Percentiles rank a stretch among this genome's conserved stretches.
phyloP scores from a whole-genome alignment of 2,888 invertebrate species.

The Eremobia ochroleuca region DNA sequence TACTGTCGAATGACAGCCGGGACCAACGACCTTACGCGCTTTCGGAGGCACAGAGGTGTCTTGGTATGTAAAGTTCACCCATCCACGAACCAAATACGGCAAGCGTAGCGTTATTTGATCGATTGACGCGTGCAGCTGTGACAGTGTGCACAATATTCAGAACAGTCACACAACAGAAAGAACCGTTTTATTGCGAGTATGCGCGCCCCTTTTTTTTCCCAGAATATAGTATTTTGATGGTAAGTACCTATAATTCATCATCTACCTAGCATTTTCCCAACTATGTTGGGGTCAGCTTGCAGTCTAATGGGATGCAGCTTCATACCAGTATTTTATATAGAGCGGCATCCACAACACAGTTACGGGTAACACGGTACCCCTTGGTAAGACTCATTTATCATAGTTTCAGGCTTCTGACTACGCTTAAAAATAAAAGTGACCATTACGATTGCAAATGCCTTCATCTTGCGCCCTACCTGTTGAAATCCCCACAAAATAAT shows the following conservation, averaged over 20 bases:
- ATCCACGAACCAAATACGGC: too few relatives aligned
- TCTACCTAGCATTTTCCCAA: background rate
- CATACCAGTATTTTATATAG: background rate
- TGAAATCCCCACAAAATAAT: too few relatives aligned
- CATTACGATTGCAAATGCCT: background rate
- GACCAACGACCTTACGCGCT: too few relatives aligned
- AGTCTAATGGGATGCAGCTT: background rate
- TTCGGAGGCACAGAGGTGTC: too few relatives aligned
- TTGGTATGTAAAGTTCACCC: too few relatives aligned
- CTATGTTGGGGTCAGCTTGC: background rate
- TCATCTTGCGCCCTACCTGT: background rate
- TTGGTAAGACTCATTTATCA: background rate
- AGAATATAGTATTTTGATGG: background rate
- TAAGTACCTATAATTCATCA: background rate
- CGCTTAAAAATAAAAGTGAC: background rate
- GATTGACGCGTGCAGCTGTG: background rate
- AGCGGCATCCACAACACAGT: background rate
- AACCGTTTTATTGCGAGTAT: background rate
- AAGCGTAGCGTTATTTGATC: too few relatives aligned
- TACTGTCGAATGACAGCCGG: too few relatives aligned
- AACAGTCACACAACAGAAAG: too few relatives aligned
- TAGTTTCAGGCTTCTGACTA: background rate
- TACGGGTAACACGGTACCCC: background rate
- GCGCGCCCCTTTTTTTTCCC: background rate
- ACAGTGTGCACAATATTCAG: conserved; percentile 18